phyloP scores from a whole-genome alignment of 2,888 invertebrate species.

The Meganola albula region DNA sequence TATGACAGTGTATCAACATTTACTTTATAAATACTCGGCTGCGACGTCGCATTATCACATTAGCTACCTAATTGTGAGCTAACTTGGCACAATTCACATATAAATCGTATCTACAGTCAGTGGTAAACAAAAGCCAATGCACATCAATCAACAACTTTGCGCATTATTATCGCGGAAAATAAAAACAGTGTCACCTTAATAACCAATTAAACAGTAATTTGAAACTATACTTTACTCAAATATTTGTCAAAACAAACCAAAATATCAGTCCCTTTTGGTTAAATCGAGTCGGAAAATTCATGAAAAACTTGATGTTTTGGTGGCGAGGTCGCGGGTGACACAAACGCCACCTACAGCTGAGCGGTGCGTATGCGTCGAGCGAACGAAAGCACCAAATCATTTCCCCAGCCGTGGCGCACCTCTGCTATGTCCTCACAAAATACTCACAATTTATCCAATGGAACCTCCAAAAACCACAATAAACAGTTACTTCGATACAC shows the following conservation, averaged over 20 bases:
- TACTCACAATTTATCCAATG: constrained; percentile 72
- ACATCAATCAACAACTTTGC: constrained; percentile 57
- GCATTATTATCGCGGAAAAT: constrained; percentile 50
- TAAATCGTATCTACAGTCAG: constrained; percentile 43
- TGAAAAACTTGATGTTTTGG: constrained; percentile 74
- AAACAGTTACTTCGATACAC: constrained; percentile 70
- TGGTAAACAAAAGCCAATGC: constrained; percentile 63
- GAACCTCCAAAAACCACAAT: constrained; percentile 72
- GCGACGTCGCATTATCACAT: constrained; percentile 22
- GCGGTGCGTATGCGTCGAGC: constrained; percentile 75
- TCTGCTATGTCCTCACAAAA: constrained; percentile 74
- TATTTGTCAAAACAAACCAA: constrained; percentile 40
- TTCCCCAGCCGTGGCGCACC: constrained; percentile 79
- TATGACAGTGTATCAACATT: no score
- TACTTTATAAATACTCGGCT: constrained; percentile 21
- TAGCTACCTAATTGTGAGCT: constrained; percentile 24
- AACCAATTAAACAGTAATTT: constrained; percentile 24
- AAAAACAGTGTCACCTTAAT: constrained; percentile 24
- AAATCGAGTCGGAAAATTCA: constrained; percentile 74
- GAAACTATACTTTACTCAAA: constrained; percentile 28
- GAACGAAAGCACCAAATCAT: constrained; percentile 79
- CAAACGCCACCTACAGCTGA: constrained; percentile 78
- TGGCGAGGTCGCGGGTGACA: constrained; percentile 58
- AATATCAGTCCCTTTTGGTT: constrained; percentile 46
- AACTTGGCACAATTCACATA: constrained; percentile 39